A percentile compares a stretch with the other conserved stretches of the same genome.
These are phyloP conservation scores for Glandiceps talaboti DNA, from an alignment of 53 echinoderm and acorn worm species.

Conservation along the genomic window DNA sequence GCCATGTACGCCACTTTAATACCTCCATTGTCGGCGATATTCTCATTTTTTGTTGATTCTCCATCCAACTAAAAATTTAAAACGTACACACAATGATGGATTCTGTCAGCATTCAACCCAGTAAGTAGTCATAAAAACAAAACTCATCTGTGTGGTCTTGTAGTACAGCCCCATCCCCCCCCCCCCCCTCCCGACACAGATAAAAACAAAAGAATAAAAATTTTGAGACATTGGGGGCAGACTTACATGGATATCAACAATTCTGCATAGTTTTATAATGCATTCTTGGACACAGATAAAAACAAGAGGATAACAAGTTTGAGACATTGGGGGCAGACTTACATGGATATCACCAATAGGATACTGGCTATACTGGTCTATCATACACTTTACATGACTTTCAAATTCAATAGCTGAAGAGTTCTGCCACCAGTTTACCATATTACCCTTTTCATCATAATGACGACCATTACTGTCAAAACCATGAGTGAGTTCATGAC, in stretches of 20 bases:
- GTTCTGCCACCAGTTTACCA: slow-evolving; percentile 80
- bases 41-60: slow-evolving; percentile 49
- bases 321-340: slow-evolving; percentile 4
- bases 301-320: no score
- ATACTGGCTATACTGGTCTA: slow-evolving; percentile 62
- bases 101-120: no score
- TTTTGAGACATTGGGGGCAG: neutral
- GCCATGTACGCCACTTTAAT: slow-evolving; percentile 55
- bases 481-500: slow-evolving; percentile 88
- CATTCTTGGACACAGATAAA: no score
- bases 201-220: no score
- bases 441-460: slow-evolving; percentile 68
- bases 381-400: slow-evolving; percentile 55
- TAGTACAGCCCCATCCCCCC: no score
- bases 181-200: no score
- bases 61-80: slow-evolving; percentile 59
- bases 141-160: no score
- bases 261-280: no score
- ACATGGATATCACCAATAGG: slow-evolving; percentile 26
- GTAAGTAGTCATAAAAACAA: no score
- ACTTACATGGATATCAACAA: slow-evolving; percentile 32
- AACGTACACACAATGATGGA: no score
- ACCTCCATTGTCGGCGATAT: slow-evolving; percentile 92
- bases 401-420: slow-evolving; percentile 31
- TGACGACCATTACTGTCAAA: slow-evolving; percentile 76